A percentile compares a stretch with the other conserved stretches of the same genome.
Evolutionary conservation across 2,113 vertebrate species (phyloP).

Genomic region (Zeus faber): DNA sequence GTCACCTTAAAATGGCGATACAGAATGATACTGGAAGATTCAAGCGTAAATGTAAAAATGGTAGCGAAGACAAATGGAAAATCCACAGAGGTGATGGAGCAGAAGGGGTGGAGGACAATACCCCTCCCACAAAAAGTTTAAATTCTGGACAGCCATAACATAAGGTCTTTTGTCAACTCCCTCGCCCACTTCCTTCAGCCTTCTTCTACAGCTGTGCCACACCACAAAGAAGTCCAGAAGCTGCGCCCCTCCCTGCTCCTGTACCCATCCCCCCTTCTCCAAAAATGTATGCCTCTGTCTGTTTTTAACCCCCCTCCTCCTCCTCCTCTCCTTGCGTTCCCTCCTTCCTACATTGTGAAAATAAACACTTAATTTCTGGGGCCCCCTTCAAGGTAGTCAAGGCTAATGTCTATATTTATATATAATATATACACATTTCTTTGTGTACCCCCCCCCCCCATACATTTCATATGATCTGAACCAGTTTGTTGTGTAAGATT

Average conservation of each 20-base stretch:
- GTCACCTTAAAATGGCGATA: too few relatives aligned
- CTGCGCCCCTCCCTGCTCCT: conserved; percentile 44
- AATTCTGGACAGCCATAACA: conserved; percentile 23
- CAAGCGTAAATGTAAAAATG: too few relatives aligned
- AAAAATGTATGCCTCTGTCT: too few relatives aligned
- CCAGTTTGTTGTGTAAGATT: too few relatives aligned
- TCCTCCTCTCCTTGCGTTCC: conserved; percentile 19
- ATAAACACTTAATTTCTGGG: conserved; percentile 78
- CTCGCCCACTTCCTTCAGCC: conserved; percentile 16
- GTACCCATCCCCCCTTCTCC: conserved; percentile 62
- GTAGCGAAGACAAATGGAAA: too few relatives aligned
- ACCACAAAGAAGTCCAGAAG: conserved; percentile 60
- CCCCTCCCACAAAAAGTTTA: not conserved
- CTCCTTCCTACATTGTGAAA: conserved; percentile 66
- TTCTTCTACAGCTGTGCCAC: conserved; percentile 64
- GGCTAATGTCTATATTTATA: conserved; percentile 35
- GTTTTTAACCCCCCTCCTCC: too few relatives aligned
- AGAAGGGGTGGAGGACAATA: not conserved
- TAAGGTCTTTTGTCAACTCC: conserved; percentile 47
- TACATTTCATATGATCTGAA: conserved; percentile 13
- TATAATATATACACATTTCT: not conserved
- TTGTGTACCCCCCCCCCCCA: too few relatives aligned
- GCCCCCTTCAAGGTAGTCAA: conserved; percentile 65
- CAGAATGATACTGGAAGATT: too few relatives aligned
- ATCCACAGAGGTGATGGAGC: conserved; percentile 1